Conservation (phyloP, 1,140 invertebrate species). For the Drosophila lacertosa region DNA sequence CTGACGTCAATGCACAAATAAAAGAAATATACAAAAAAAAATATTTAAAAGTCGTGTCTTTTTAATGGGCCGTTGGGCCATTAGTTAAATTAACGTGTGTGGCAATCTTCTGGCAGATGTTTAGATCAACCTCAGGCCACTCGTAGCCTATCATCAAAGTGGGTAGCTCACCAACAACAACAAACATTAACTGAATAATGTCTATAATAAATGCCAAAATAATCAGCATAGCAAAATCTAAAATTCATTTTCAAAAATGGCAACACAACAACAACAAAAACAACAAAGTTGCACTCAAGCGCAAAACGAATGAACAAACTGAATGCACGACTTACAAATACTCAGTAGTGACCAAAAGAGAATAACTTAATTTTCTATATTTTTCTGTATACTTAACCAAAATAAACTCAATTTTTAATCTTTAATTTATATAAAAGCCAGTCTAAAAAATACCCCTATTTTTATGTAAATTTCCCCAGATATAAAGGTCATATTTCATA, state of each 20-base stretch:
- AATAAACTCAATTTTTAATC: no score
- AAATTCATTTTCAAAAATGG: conserved; percentile 57
- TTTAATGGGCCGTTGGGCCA: conserved; percentile 22
- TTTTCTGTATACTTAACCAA: no score
- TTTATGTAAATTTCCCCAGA: no score
- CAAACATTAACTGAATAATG: conserved; percentile 23
- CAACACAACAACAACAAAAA: conserved; percentile 52
- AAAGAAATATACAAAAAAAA: not conserved
- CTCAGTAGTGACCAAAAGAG: not conserved
- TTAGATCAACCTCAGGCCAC: conserved; percentile 7
- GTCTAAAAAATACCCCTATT: no score
- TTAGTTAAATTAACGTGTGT: conserved; percentile 37
- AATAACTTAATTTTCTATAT: not conserved
- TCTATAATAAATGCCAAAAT: conserved; percentile 58
- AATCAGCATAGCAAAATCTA: conserved; percentile 65
- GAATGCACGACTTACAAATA: not conserved
- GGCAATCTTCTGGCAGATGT: conserved; percentile 20
- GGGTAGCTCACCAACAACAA: conserved; percentile 4
- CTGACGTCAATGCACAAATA: conserved; percentile 10
- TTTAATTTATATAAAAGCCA: no score
- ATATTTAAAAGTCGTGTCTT: conserved; percentile 26
- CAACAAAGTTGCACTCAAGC: conserved; percentile 69
- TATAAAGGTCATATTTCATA: no score
- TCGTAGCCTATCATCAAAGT: conserved; percentile 26
- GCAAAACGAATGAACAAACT: conserved; percentile 28